Evolutionary conservation across 2,113 vertebrate genomes (phyloP), one percentile per base, ranked within the genome.

Genomic region (Ictalurus punctatus): DNA sequence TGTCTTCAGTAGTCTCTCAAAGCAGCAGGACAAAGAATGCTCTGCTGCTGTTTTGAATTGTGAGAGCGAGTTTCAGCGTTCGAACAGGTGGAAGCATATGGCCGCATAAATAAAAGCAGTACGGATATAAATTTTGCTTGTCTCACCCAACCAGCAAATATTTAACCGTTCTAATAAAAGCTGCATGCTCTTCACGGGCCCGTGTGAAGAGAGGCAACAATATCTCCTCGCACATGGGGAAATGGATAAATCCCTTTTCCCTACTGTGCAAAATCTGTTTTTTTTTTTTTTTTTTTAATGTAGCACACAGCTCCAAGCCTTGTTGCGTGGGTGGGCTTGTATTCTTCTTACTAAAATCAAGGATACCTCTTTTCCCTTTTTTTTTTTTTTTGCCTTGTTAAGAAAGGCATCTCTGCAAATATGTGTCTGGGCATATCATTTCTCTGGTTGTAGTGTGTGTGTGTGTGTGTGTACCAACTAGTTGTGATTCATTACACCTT

Each of bases 81-180:
- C 67, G 61, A 80, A 73, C 67, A 74, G 79, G 78, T 86, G 44
- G 63, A 88, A 73, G 59, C 65, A 27, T 59, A 37, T 48, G 40
- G 56, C 10, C 34, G 23, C 21, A 19, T 88, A 23, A 40, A 59
- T 58, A 21, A 52, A 67, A 65, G 87, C 56, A 86, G 95, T 95
- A 95, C 94, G 95, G 96, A 94, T 94, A 95, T 95, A 93, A 91
- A 92, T 95, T 94, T 97, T 96, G 95, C 96, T 97, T 95, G 96
- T 97, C 96, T 96, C 96, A 96, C 96, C 95, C 96, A 97, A 96
- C 92, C 95, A 95, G 96, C 87, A 78, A 95, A 98, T 97, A 97
- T 97, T 98, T 97, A 97, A 97, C 96, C 95, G 96, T 96, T 97
- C 95, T 97, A 97, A 97, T 97, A 97, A 97, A 96, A 96, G 94